Evolutionary conservation across 2,797 vertebrate genomes (phyloP), one percentile per base, ranked within the genome.

Genomic region (Triplophysa bombifrons): DNA sequence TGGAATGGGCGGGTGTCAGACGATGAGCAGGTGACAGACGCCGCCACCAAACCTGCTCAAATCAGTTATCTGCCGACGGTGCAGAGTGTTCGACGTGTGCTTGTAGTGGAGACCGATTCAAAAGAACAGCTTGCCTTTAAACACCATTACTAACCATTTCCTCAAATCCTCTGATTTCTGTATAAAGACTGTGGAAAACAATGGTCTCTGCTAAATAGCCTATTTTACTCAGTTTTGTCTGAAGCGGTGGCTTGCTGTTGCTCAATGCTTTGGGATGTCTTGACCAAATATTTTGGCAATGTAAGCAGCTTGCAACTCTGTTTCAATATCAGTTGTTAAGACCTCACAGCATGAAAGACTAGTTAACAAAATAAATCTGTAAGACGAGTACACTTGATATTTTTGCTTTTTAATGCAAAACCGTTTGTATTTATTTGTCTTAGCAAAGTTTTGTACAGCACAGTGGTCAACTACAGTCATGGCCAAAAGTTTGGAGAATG

Each of bases 251-350:
- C 13, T 11, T 4, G n/a, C 4, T 27, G 60, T 68, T 10, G 20
- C 22, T 25, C 0, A 10, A 74, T 17, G 55, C 44, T 8, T 3
- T 14, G 12, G 56, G 22, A 85, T 48, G 46, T 48, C 12, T 48
- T 48, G 46, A 48, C 46, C 46, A 48, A 46, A 68, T 72, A 77
- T 48, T 4, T 2, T 41, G 27, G 22, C 61, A 4, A 46, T 84
- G 86, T 72, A 67, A 68, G 41, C 55, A 38, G 48, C 56, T 3
- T 53, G 61, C 27, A 53, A 44, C 20, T 38, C 30, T 44, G 58
- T 64, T n/a, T 55, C 30, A 55, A 0, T 27, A 38, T 58, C 41
- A 60, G 66, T 25, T 2, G 5, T 46, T 66, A 66, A 65, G 12
- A n/a, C 55, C 9, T 3, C 3, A 20, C 38, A 46, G 13, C 34